Evolutionary conservation across 92 coral and sea anemone genomes (phyloP), one percentile per base, ranked within the genome.

Genomic region (Umimayanthus kanabou): DNA sequence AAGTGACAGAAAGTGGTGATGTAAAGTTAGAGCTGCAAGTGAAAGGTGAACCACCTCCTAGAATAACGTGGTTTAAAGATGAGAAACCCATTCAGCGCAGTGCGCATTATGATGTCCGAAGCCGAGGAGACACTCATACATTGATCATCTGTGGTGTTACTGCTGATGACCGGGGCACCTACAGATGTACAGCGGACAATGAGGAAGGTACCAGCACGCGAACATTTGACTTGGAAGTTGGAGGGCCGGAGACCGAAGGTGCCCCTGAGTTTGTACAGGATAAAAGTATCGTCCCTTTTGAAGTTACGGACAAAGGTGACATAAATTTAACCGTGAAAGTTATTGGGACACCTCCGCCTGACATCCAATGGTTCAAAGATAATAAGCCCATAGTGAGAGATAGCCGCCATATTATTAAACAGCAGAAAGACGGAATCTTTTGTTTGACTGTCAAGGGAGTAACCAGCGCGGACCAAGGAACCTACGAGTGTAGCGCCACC

Each of bases 341-440:
- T 16, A 89, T 89, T 39, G 97, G 93, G 11, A 72, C 87, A 72
- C 97, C 97, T 29, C 84, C 23, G 37, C 97, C 95, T 10, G 80
- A 86, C 18, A 90, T 96, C 10, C 89, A 90, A 69, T 94, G 98
- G 98, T 89, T 93, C 55, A 96, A 96, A 84, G 98, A 93, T 76
- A 91, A 91, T 49, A 90, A 91, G 50, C 93, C 91, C 29, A 77
- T 85, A 25, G 88, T 86, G 78, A 84, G 89, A 87, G 84, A 69
- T 26, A 79, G 28, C 66, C 84, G 76, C 26, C 83, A 87, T 65
- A 42, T 28, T 28, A 83, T 83, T 47, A 73, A 83, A n/a, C 77
- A 83, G 57, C 55, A 83, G 64, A 83, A 87, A 0, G 93, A 94
- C 53, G 92, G 91, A 65, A 79, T 92, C 42, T 89, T 92, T 90